Base-by-base conservation (phyloP, 1,140 invertebrate genomes). In the Mizuhopecten yessoensis region DNA sequence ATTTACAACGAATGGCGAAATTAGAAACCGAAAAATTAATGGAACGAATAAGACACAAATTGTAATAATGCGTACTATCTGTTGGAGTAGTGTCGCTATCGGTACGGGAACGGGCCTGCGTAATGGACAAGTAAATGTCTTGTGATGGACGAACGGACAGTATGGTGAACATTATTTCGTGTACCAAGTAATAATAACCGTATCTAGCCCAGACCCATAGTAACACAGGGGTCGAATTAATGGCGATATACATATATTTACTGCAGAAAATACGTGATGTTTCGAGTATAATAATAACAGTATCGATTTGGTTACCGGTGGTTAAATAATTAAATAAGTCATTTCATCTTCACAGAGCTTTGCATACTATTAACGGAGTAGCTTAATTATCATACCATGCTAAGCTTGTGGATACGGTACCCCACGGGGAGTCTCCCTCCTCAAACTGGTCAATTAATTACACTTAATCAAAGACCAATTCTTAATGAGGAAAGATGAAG, bases 11-110 rank as follows among this genome's bases (percentile, higher is more conserved):
- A n/a, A 75, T 75, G 1, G 23, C 2, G 57, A 75, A 75, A 75
- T 29, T 17, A 75, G 57, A 75, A 75, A 75, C 57, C 57, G n/a
- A 75, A 75, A 75, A 75, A 75, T 75, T 75, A 75, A 75, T 75
- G 57, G 57, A 75, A 75, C n/a, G 57, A 49, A 49, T 49, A 49
- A 20, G 45, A 49, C 23, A 75, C 0, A 29, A n/a, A 75, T 75
- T 75, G 57, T 75, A 75, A 75, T 29, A 75, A 75, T 75, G n/a
- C 17, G n/a, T 75, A 75, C 20, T n/a, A 75, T 75, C 57, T 75
- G n/a, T 29, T 75, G n/a, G 45, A n/a, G n/a, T n/a, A n/a, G n/a
- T 75, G 11, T 75, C 57, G 29, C 57, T n/a, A 5, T 0, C 29
- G n/a, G 29, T 13, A 23, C 57, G 9, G 57, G 42, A 17, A 45